A percentile compares a stretch with the other conserved stretches of the same genome.
Conservation (phyloP, 2,797 vertebrate genomes). For the Tachyglossus aculeatus region DNA sequence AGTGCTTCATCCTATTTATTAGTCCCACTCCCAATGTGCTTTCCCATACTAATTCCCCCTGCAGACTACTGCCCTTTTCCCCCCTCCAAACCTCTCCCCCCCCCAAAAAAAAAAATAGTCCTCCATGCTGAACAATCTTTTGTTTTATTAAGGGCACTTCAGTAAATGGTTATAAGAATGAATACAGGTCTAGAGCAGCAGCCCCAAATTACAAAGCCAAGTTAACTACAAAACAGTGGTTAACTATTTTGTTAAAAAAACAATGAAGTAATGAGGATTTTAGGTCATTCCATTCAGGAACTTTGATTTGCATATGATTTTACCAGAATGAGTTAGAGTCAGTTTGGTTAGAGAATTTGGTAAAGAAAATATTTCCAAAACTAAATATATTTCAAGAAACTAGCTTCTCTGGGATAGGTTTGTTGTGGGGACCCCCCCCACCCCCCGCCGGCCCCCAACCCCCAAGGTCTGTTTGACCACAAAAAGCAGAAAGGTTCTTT, state of each 20-base stretch:
- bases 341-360: slow-evolving; percentile 22
- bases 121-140: no score
- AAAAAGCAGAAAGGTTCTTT: neutral
- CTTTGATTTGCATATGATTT: neutral
- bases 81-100: no score
- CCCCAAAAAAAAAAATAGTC: no score
- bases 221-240: neutral
- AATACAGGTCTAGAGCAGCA: neutral
- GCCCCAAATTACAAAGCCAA: neutral
- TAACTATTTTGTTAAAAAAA: no score
- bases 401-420: neutral
- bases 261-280: slow-evolving; percentile 10
- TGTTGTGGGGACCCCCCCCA: neutral
- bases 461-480: neutral
- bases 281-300: neutral
- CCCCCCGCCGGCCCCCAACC: no score
- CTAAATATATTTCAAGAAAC: neutral
- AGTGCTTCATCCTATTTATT: no score
- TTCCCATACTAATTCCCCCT: no score
- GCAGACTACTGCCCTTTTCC: no score
- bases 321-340: neutral
- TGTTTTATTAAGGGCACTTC: neutral
- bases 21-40: no score
- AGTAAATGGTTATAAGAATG: neutral
- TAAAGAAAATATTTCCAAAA: slow-evolving; percentile 17